Evolutionary conservation across 2,797 vertebrate species (phyloP).

Genomic region (Pogonophryne albipinna): DNA sequence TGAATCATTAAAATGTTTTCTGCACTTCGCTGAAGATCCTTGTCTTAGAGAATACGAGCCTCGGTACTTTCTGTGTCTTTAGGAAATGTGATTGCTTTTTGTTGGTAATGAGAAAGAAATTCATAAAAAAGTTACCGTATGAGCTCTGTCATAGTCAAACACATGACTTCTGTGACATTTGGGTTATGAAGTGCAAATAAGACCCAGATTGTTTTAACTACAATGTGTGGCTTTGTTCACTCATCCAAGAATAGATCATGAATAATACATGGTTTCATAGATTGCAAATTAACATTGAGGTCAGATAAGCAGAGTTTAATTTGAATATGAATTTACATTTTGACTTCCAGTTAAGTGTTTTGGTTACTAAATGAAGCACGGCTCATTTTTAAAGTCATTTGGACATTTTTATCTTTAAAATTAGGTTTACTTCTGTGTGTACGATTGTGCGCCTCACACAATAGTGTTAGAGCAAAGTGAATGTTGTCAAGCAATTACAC

Average conservation of each 20-base stretch:
- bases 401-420: slow-evolving; percentile 32
- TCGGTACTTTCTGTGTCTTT: neutral
- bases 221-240: slow-evolving; percentile 54
- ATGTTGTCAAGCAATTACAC: slow-evolving; percentile 47
- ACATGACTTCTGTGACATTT: slow-evolving; percentile 41
- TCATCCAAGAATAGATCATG: slow-evolving; percentile 65
- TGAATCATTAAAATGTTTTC: slow-evolving; percentile 22
- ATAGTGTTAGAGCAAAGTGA: slow-evolving; percentile 21
- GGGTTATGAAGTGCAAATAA: slow-evolving; percentile 69
- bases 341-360: slow-evolving; percentile 34
- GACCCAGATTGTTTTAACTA: slow-evolving; percentile 64
- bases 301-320: slow-evolving; percentile 73
- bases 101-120: slow-evolving; percentile 7
- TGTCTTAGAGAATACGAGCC: neutral
- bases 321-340: slow-evolving; percentile 73
- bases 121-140: slow-evolving; percentile 11
- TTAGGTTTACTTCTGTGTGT: slow-evolving; percentile 40
- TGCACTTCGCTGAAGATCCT: slow-evolving; percentile 6
- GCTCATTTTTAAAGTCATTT: slow-evolving; percentile 13
- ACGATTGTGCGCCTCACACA: slow-evolving; percentile 16
- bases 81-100: neutral
- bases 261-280: slow-evolving; percentile 76
- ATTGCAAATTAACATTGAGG: slow-evolving; percentile 77
- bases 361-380: slow-evolving; percentile 20
- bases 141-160: slow-evolving; percentile 15